Base-by-base conservation (phyloP, 2,113 vertebrate species). In the Leptosomus discolor region DNA sequence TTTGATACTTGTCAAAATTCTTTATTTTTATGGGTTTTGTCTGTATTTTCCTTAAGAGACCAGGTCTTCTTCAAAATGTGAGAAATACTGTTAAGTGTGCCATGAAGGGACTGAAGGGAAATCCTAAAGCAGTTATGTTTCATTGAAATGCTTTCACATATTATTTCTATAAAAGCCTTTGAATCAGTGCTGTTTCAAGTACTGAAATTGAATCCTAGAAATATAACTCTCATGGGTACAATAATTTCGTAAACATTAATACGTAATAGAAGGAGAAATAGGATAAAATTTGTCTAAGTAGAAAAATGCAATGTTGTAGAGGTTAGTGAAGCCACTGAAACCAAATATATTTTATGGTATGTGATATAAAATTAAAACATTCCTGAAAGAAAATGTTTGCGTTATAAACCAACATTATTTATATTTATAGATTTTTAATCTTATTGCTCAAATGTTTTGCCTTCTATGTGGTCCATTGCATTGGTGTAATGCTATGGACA, bases 201-300 rank as follows among this genome's bases (percentile, higher is more conserved):
- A 57, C 93, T 90, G 78, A 95, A 94, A 88, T 92, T 71, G 91
- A 96, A 60, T 84, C 71, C 68, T 46, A 88, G 81, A 94, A 97
- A 81, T 87, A 85, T 36, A 90, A 93, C 63, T 78, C 79, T 95
- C 65, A 45, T 36, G 51, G 57, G 69, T 75, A 56, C 92, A 81
- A 36, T 82, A 78, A 80, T 96, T 95, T 82, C 71, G 74, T 95
- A 95, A 97, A 90, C 78, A 80, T 96, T 85, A 80, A n/a, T 63
- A 46, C 56, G n/a, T 93, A 94, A 90, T 68, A 91, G 82, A 82
- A 77, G 68, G 29, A 82, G 58, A 61, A 90, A 80, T 45, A 70
- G 51, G 32, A 85, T 63, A 81, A 80, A 34, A 80, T 91, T 94
- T 96, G 23, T 86, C 11, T 63, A 73, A 74, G 48, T 95, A 80